A percentile compares a stretch with the other conserved stretches of the same genome.
Evolutionary conservation across 1,140 invertebrate species (phyloP).

Genomic region (Drosophila arawakana): DNA sequence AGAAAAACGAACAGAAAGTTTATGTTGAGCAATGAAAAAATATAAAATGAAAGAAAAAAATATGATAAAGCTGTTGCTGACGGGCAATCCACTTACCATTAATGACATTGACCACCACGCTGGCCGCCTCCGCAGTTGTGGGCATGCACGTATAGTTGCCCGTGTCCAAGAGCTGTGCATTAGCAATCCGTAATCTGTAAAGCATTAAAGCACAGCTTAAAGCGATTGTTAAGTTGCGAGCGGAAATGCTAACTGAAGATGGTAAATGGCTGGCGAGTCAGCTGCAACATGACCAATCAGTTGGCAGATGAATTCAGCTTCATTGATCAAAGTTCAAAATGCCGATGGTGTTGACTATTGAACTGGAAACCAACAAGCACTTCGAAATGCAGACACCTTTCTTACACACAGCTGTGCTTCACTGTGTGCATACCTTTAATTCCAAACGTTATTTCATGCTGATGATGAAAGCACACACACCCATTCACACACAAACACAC

Average conservation of each 20-base stretch:
- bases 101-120: conserved; percentile 94
- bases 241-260: neutral
- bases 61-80: conserved; percentile 23
- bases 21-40: neutral
- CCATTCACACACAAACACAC: neutral
- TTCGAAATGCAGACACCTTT: conserved; percentile 14
- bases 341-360: conserved; percentile 35
- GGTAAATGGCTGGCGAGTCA: neutral
- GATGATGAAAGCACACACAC: conserved; percentile 22
- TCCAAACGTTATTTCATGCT: conserved; percentile 10
- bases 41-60: neutral
- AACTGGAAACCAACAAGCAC: conserved; percentile 57
- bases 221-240: conserved; percentile 18
- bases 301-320: conserved; percentile 63
- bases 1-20: conserved; percentile 1
- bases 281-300: conserved; percentile 45
- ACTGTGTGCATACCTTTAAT: conserved; percentile 17
- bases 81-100: conserved; percentile 88
- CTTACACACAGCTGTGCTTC: neutral
- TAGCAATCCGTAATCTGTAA: conserved; percentile 89
- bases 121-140: conserved; percentile 91
- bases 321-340: conserved; percentile 74
- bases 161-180: conserved; percentile 90
- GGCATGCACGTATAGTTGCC: conserved; percentile 95
- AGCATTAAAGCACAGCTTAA: conserved; percentile 43